Conservation (phyloP, 2,888 invertebrate genomes). For the Taphrorychus bicolor region DNA sequence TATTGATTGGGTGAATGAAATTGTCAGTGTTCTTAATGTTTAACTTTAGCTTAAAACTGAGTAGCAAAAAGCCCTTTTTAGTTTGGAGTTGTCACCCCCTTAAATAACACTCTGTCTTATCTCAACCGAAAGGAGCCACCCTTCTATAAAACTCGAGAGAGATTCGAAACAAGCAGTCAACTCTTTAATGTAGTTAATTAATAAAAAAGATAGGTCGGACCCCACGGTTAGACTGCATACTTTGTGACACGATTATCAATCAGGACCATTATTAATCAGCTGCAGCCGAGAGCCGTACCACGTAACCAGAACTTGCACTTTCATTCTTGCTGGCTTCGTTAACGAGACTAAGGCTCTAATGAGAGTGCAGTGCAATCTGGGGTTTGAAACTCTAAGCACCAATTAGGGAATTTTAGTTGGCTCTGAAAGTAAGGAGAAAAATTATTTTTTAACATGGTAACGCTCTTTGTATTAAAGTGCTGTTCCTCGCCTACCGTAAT, state of each 20-base stretch:
- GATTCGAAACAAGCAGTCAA: slow-evolving; percentile 51
- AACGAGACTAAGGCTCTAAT: neutral
- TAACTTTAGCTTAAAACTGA: too few species aligned
- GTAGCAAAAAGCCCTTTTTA: neutral
- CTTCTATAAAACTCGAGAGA: slow-evolving; percentile 6
- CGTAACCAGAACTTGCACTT: neutral
- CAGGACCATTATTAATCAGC: slow-evolving; percentile 43
- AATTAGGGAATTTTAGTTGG: too few species aligned
- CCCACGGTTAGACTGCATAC: slow-evolving; percentile 44
- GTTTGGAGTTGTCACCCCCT: neutral
- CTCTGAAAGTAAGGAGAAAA: neutral
- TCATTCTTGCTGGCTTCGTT: neutral
- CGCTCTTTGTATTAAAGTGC: slow-evolving; percentile 26
- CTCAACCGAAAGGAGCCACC: slow-evolving; percentile 6
- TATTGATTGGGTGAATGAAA: neutral
- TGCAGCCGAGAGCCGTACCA: slow-evolving; percentile 26
- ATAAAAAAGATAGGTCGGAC: slow-evolving; percentile 53
- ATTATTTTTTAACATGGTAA: slow-evolving; percentile 8
- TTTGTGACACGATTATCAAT: slow-evolving; percentile 45
- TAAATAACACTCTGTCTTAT: neutral
- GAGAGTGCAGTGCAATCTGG: too few species aligned
- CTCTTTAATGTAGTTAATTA: slow-evolving; percentile 56
- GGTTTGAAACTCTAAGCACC: too few species aligned
- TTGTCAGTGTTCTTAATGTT: neutral
- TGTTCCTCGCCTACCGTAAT: slow-evolving; percentile 39